Conservation (phyloP, 1,140 invertebrate species). For the honey bee (Apis mellifera) region DNA sequence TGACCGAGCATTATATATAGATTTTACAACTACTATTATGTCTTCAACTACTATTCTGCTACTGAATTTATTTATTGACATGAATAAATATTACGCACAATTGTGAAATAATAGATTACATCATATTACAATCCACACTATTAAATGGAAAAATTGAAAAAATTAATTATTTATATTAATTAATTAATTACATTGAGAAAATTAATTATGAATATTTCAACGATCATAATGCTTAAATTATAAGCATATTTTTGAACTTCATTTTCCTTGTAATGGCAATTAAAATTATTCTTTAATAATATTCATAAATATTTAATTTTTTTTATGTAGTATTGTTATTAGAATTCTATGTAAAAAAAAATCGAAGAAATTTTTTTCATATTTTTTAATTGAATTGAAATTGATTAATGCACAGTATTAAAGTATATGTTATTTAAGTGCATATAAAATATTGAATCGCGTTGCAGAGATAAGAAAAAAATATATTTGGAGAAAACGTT, state of each 20-base stretch:
- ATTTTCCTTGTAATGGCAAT: too few species aligned
- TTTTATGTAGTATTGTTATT: too few species aligned
- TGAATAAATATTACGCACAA: neutral
- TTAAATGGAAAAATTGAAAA: neutral
- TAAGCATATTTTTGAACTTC: too few species aligned
- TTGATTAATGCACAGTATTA: conserved; percentile 2
- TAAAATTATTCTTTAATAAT: too few species aligned
- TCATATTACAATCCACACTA: neutral
- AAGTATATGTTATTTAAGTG: neutral
- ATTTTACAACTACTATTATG: neutral
- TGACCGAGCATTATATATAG: conserved; percentile 25
- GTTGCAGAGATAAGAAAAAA: conserved; percentile 14
- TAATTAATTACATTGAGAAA: too few species aligned
- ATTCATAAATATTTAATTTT: too few species aligned
- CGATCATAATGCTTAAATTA: too few species aligned
- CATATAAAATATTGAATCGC: conserved; percentile 32
- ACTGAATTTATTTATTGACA: neutral
- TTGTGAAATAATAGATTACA: neutral
- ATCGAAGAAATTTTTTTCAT: neutral
- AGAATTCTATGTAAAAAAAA: neutral
- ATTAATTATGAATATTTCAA: neutral
- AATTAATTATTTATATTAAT: too few species aligned
- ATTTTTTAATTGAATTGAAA: neutral
- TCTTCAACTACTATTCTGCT: neutral
- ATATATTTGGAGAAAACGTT: conserved; percentile 1